Conservation (phyloP, 2,888 invertebrate genomes). For the Eupithecia dodoneata region DNA sequence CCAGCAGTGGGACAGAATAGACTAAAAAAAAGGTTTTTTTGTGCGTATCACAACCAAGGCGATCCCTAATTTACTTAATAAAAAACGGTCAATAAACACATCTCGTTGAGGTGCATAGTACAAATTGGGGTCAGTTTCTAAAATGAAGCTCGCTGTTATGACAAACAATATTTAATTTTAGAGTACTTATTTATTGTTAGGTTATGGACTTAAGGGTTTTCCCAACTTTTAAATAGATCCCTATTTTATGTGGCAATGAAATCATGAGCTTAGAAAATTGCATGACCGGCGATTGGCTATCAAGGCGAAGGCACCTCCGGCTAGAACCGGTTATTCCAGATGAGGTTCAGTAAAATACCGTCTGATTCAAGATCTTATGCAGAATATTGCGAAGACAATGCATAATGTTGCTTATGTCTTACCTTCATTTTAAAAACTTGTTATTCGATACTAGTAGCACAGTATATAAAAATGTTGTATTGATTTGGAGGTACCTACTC, state of each 20-base stretch:
- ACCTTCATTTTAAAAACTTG: not conserved
- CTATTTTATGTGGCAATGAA: slow-evolving; percentile 31
- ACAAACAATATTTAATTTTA: not conserved
- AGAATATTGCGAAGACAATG: not conserved
- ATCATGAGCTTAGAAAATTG: slow-evolving; percentile 35
- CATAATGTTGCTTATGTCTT: not conserved
- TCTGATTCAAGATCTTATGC: not conserved
- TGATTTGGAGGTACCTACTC: not conserved
- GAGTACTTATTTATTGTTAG: not conserved
- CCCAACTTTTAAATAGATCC: slow-evolving; percentile 16
- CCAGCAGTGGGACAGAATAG: no score
- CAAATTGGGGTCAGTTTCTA: no score
- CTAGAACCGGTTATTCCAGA: slow-evolving; percentile 20
- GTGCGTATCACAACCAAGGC: no score
- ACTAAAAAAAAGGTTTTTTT: not conserved
- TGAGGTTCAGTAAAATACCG: not conserved
- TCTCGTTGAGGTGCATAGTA: not conserved
- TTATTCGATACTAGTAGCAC: not conserved
- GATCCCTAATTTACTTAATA: no score
- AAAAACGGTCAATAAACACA: not conserved
- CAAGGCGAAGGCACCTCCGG: slow-evolving; percentile 23
- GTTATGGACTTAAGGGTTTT: not conserved
- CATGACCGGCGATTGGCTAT: slow-evolving; percentile 34
- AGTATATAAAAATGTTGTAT: not conserved
- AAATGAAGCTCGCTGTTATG: not conserved